phyloP scores from a whole-genome alignment of 2,888 invertebrate genomes.

The Oscheius myriophilus region DNA sequence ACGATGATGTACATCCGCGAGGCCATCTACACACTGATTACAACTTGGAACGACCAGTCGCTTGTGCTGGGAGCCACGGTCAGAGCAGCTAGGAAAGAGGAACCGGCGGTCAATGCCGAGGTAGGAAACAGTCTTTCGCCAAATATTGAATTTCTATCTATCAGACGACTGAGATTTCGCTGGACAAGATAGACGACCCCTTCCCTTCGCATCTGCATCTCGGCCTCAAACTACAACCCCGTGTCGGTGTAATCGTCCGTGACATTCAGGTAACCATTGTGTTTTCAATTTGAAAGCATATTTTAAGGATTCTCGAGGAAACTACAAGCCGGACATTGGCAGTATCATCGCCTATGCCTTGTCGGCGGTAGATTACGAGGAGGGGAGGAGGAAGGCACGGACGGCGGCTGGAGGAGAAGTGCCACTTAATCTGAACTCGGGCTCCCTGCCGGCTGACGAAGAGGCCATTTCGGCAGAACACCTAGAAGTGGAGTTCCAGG shows the following conservation, averaged over 20 bases:
- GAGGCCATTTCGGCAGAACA: slow-evolving; percentile 54
- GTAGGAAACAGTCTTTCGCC: neutral
- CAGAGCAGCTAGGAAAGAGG: slow-evolving; percentile 36
- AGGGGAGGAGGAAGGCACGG: slow-evolving; percentile 24
- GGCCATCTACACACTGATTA: slow-evolving; percentile 50
- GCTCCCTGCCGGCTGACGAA: slow-evolving; percentile 73
- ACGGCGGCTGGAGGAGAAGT: slow-evolving; percentile 32
- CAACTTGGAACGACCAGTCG: slow-evolving; percentile 59
- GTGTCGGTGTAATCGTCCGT: slow-evolving; percentile 58
- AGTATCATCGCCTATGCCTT: slow-evolving; percentile 84
- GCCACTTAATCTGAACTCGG: slow-evolving; percentile 33
- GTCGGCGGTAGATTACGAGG: slow-evolving; percentile 80
- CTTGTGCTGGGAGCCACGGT: slow-evolving; percentile 32
- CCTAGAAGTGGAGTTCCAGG: slow-evolving; percentile 75
- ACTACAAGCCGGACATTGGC: slow-evolving; percentile 65
- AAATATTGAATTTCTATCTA: neutral
- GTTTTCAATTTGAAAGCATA: neutral
- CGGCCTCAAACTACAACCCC: slow-evolving; percentile 44
- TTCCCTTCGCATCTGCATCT: slow-evolving; percentile 58
- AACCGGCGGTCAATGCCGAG: slow-evolving; percentile 7
- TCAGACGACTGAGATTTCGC: slow-evolving; percentile 20
- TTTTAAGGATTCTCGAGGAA: slow-evolving; percentile 45
- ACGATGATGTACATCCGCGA: slow-evolving; percentile 55
- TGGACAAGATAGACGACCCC: slow-evolving; percentile 53
- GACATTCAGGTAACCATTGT: slow-evolving; percentile 47